Percentiles rank a stretch among this genome's conserved stretches.
Conservation (phyloP, 1,140 invertebrate genomes). For the Cotesia glomerata region DNA sequence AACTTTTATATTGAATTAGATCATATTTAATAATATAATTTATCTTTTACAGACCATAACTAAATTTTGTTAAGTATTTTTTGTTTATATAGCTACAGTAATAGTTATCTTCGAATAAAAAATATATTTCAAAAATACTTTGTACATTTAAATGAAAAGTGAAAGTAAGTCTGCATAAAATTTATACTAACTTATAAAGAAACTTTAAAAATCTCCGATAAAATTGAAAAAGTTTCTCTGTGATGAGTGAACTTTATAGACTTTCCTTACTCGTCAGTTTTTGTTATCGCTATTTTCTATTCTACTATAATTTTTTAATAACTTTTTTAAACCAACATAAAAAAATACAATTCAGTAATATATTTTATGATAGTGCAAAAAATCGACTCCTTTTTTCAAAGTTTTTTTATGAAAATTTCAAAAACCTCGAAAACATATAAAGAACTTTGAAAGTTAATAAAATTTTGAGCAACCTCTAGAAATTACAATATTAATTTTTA, state of each 20-base stretch:
- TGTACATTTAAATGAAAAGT: not conserved
- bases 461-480: no score
- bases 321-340: not conserved
- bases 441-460: no score
- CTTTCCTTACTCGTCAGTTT: not conserved
- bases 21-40: not conserved
- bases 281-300: not conserved
- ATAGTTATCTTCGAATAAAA: not conserved
- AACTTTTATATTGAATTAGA: conserved; percentile 2
- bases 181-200: not conserved
- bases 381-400: no score
- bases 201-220: not conserved
- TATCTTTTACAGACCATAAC: not conserved
- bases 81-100: not conserved
- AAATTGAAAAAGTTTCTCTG: conserved; percentile 9
- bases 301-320: not conserved
- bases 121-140: not conserved
- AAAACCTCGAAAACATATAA: no score
- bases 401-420: no score
- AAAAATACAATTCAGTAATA: no score
- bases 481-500: no score
- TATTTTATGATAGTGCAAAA: no score
- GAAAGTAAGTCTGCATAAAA: conserved; percentile 8
- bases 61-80: not conserved
- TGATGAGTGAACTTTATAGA: not conserved